Conservation (phyloP, 2,113 vertebrate species). For the Entelurus aequoreus region DNA sequence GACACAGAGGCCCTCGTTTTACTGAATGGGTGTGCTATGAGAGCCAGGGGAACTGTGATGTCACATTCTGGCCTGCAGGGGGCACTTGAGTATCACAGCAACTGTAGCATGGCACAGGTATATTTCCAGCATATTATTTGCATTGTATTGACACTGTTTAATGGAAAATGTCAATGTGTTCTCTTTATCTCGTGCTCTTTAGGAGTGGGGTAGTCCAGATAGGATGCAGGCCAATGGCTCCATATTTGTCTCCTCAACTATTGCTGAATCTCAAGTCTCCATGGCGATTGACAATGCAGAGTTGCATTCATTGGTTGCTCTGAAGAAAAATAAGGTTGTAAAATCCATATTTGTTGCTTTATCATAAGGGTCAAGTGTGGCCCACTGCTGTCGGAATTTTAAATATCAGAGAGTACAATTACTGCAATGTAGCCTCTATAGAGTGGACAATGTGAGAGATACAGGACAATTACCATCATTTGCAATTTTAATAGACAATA, state of each 20-base stretch:
- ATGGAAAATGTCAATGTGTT: not conserved
- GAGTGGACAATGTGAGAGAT: too few species aligned
- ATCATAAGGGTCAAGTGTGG: too few species aligned
- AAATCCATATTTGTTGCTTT: not conserved
- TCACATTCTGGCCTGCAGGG: constrained; percentile 65
- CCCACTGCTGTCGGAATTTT: too few species aligned
- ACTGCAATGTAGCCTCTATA: too few species aligned
- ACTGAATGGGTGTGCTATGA: constrained; percentile 58
- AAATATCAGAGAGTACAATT: too few species aligned
- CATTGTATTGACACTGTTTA: not conserved
- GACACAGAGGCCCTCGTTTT: constrained; percentile 46
- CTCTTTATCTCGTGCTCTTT: not conserved
- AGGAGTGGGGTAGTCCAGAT: constrained; percentile 72
- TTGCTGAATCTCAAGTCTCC: constrained; percentile 58
- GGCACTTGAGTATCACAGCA: constrained; percentile 67
- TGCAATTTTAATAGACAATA: too few species aligned
- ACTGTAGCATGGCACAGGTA: constrained; percentile 72
- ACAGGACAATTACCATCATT: too few species aligned
- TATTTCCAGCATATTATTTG: not conserved
- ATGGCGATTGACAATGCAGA: constrained; percentile 60
- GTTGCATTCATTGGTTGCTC: constrained; percentile 56
- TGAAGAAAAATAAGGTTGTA: constrained; percentile 62
- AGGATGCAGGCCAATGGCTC: constrained; percentile 65
- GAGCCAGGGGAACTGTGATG: constrained; percentile 55
- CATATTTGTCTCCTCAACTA: constrained; percentile 45